Evolutionary conservation across 2,888 invertebrate species (phyloP).

Genomic region (Melinaea menophilus): DNA sequence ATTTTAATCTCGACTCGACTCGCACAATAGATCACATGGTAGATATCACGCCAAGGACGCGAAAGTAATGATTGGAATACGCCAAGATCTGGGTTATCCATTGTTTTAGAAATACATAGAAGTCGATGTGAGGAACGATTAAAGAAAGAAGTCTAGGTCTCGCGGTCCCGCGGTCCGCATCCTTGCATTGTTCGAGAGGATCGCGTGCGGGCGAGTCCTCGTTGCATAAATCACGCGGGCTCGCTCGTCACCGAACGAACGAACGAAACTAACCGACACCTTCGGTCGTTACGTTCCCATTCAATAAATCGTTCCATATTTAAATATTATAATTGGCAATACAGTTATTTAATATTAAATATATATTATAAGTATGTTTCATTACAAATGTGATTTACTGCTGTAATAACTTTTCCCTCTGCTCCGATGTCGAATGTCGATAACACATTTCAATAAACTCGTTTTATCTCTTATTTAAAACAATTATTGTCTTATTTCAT

Average conservation of each 20-base stretch:
- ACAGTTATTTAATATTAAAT: slow-evolving; percentile 2
- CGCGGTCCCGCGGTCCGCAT: slow-evolving; percentile 46
- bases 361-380: slow-evolving; percentile 17
- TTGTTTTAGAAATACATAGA: slow-evolving; percentile 64
- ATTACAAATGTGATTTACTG: slow-evolving; percentile 27
- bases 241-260: slow-evolving; percentile 37
- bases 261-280: slow-evolving; percentile 57
- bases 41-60: slow-evolving; percentile 75
- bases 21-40: slow-evolving; percentile 77
- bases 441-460: slow-evolving; percentile 26
- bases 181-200: slow-evolving; percentile 73
- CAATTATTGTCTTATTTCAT: slow-evolving; percentile 34
- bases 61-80: slow-evolving; percentile 55
- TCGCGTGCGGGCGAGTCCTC: slow-evolving; percentile 75
- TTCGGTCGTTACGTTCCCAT: slow-evolving; percentile 47
- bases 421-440: slow-evolving; percentile 21
- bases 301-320: slow-evolving; percentile 14
- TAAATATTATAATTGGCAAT: not conserved
- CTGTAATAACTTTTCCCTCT: slow-evolving; percentile 29
- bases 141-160: slow-evolving; percentile 74
- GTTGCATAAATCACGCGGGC: slow-evolving; percentile 73
- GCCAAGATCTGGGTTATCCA: slow-evolving; percentile 65
- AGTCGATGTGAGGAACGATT: slow-evolving; percentile 67
- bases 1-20: slow-evolving; percentile 74
- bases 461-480: slow-evolving; percentile 31